Conservation (phyloP, 2,888 invertebrate species). For the Himalopsyche tibetana region DNA sequence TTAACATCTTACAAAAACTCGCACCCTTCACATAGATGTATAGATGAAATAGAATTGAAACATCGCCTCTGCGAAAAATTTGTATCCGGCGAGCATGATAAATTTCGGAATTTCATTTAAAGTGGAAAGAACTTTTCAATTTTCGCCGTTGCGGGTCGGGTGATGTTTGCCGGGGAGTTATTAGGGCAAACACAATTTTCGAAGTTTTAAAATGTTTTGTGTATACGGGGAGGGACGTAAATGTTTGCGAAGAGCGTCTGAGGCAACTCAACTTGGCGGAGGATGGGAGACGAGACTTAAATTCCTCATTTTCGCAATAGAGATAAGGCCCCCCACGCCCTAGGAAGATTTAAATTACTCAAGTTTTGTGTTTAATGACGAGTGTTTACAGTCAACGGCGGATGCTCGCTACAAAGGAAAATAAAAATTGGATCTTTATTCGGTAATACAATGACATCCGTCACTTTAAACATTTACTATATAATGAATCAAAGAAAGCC, state of each 20-base stretch:
- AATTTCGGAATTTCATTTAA: constrained; percentile 41
- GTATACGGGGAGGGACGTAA: constrained; percentile 36
- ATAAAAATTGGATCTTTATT: constrained; percentile 21
- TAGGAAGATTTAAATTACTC: constrained; percentile 23
- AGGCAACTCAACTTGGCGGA: constrained; percentile 1
- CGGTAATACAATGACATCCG: constrained; percentile 12
- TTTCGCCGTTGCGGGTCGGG: constrained; percentile 12
- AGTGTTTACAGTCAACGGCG: constrained; percentile 16
- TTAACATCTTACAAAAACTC: too few relatives aligned
- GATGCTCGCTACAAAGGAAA: constrained; percentile 2
- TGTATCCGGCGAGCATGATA: constrained; percentile 3
- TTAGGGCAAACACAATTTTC: constrained; percentile 60
- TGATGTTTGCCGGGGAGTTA: constrained; percentile 50
- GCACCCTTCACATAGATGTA: neutral
- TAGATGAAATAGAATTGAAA: neutral
- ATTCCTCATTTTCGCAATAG: constrained; percentile 22
- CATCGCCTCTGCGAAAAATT: constrained; percentile 2
- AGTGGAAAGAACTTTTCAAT: constrained; percentile 3
- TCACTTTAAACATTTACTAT: neutral
- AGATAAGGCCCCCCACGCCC: neutral
- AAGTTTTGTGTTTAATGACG: constrained; percentile 31
- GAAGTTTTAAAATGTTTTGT: constrained; percentile 61
- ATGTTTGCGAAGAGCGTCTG: constrained; percentile 44
- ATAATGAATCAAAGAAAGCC: too few relatives aligned
- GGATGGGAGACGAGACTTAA: constrained; percentile 16